phyloP scores from a whole-genome alignment of 2,888 invertebrate genomes.

The Lithophane ornitopus region DNA sequence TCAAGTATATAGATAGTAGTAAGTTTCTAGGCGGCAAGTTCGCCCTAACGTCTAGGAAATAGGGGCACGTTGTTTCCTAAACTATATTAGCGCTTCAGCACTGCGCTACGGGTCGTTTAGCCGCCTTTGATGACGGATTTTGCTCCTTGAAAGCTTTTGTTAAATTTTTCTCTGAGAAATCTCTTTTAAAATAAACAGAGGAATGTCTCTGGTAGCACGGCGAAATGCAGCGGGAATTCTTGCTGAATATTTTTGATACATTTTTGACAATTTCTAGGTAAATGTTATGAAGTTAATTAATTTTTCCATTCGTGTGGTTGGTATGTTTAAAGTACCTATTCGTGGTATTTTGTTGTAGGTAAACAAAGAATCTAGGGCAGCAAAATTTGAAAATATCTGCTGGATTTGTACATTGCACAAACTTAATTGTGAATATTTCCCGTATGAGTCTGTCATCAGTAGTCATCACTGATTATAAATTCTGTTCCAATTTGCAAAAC shows the following conservation, averaged over 20 bases:
- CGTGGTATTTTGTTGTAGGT: background rate
- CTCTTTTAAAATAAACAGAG: slow-evolving; percentile 81
- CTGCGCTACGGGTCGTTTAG: slow-evolving; percentile 82
- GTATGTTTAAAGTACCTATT: slow-evolving; percentile 2
- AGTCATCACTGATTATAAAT: slow-evolving; percentile 69
- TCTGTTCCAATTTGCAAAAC: slow-evolving; percentile 73
- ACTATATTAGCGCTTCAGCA: slow-evolving; percentile 83
- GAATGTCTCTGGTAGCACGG: slow-evolving; percentile 69
- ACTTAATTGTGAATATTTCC: slow-evolving; percentile 33
- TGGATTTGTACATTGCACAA: slow-evolving; percentile 2
- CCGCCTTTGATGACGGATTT: slow-evolving; percentile 87
- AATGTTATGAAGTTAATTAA: slow-evolving; percentile 28
- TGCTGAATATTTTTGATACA: slow-evolving; percentile 45
- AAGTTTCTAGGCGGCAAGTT: slow-evolving; percentile 69
- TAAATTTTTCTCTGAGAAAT: slow-evolving; percentile 80
- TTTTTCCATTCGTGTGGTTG: slow-evolving; percentile 25
- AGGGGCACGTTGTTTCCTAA: slow-evolving; percentile 78
- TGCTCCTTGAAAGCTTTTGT: slow-evolving; percentile 86
- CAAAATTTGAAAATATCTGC: background rate
- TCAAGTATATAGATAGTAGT: slow-evolving; percentile 53
- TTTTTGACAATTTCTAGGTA: slow-evolving; percentile 21
- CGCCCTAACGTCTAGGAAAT: slow-evolving; percentile 66
- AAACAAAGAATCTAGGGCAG: background rate
- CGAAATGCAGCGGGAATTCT: slow-evolving; percentile 70
- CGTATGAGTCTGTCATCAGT: slow-evolving; percentile 34